Conservation (phyloP, 2,888 invertebrate species). For the Norana najaformis region DNA sequence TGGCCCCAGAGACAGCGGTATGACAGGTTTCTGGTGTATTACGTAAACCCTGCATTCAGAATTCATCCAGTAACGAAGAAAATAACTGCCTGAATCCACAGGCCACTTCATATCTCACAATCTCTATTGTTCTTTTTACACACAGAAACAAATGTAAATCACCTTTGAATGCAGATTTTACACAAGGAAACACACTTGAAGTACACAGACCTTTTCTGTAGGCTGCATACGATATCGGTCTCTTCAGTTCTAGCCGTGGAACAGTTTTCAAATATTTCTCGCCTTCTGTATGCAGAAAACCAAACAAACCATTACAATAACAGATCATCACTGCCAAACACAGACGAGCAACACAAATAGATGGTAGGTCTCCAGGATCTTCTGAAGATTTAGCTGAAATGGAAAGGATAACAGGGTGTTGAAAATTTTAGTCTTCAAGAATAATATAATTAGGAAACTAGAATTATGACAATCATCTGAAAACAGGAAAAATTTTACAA, state of each 20-base stretch:
- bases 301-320: neutral
- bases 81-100: neutral
- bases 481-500: neutral
- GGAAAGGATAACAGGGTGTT: neutral
- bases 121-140: neutral
- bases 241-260: neutral
- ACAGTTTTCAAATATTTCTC: constrained; percentile 22
- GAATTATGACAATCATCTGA: neutral
- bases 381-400: neutral
- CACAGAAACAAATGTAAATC: neutral
- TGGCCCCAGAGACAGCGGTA: no score
- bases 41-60: no score
- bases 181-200: neutral
- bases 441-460: neutral
- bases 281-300: neutral
- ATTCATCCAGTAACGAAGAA: neutral
- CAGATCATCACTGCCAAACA: neutral
- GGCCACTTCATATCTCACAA: neutral
- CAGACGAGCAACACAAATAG: neutral
- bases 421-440: neutral
- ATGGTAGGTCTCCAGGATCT: neutral
- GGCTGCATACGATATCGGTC: constrained; percentile 14
- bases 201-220: neutral
- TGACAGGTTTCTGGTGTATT: neutral
- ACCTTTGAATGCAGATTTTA: neutral